A percentile compares a stretch with the other conserved stretches of the same genome.
Evolutionary conservation across 35 echinoderm and acorn worm genomes (phyloP).

Genomic region (Lytechinus variegatus): DNA sequence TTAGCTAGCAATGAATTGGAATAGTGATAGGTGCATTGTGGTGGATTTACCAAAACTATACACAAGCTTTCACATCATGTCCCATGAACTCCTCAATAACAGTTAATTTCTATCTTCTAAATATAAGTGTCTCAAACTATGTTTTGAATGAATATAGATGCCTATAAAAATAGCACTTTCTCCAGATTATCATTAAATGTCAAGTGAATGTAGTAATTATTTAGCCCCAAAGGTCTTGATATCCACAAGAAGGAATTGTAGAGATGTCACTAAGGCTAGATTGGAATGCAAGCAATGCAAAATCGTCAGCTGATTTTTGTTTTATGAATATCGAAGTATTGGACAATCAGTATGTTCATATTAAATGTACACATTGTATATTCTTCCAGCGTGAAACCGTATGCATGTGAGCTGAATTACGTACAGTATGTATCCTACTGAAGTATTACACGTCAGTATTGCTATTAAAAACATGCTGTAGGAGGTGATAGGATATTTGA

Average conservation of each 20-base stretch:
- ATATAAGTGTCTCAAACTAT: no score
- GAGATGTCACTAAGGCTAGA: background rate
- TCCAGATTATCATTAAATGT: no score
- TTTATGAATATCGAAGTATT: background rate
- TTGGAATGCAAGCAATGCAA: background rate
- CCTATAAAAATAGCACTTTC: no score
- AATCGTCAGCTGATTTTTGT: background rate
- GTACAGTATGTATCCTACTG: background rate
- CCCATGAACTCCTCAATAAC: no score
- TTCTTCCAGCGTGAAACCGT: background rate
- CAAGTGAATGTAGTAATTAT: no score
- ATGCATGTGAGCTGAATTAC: conserved; percentile 13
- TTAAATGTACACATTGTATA: background rate
- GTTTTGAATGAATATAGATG: no score
- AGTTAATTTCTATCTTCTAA: no score
- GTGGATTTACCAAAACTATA: no score
- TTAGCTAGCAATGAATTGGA: no score
- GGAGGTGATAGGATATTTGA: background rate
- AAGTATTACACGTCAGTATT: background rate
- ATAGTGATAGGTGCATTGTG: no score
- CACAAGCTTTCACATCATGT: no score
- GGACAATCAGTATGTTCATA: background rate
- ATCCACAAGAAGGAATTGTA: background rate
- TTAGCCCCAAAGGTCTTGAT: background rate
- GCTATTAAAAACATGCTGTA: background rate